These are phyloP conservation scores for Drosophila kikkawai DNA, from an alignment of 1,140 invertebrate species.

Conservation along the genomic window DNA sequence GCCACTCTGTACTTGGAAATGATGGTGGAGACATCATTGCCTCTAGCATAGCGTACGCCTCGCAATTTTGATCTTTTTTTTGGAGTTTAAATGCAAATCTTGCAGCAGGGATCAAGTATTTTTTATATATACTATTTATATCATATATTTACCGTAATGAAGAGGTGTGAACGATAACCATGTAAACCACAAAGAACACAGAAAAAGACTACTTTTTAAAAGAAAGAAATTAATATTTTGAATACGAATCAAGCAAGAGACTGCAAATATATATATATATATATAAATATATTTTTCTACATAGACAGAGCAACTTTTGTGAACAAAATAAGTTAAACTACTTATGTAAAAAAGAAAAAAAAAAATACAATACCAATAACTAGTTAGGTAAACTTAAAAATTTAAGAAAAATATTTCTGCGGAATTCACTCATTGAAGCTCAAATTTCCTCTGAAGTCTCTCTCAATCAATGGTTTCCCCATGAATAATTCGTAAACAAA, in stretches of 20 bases:
- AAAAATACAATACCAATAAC: constrained; percentile 23
- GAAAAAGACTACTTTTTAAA: constrained; percentile 79
- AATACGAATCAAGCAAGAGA: constrained; percentile 57
- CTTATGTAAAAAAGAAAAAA: constrained; percentile 21
- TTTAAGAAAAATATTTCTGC: constrained; percentile 20
- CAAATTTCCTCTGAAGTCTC: constrained; percentile 5
- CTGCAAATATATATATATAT: constrained; percentile 57
- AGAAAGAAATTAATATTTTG: constrained; percentile 63
- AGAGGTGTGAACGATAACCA: constrained; percentile 22
- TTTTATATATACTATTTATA: constrained; percentile 56
- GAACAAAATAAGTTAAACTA: constrained; percentile 45
- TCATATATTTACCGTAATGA: constrained; percentile 24
- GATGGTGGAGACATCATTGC: constrained; percentile 25
- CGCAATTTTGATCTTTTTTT: constrained; percentile 53
- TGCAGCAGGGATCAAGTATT: constrained; percentile 79
- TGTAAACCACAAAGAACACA: constrained; percentile 44
- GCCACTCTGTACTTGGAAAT: constrained; percentile 68
- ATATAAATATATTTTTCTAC: constrained; percentile 36
- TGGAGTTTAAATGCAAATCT: constrained; percentile 58
- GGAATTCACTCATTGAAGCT: constrained; percentile 8
- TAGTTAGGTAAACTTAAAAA: constrained; percentile 24
- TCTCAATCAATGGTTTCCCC: constrained; percentile 12
- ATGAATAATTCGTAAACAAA: constrained; percentile 30
- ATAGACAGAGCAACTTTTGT: constrained; percentile 46
- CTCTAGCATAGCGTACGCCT: constrained; percentile 58